Evolutionary conservation across 2,888 invertebrate genomes (phyloP).

Genomic region (Drosophila anceps): DNA sequence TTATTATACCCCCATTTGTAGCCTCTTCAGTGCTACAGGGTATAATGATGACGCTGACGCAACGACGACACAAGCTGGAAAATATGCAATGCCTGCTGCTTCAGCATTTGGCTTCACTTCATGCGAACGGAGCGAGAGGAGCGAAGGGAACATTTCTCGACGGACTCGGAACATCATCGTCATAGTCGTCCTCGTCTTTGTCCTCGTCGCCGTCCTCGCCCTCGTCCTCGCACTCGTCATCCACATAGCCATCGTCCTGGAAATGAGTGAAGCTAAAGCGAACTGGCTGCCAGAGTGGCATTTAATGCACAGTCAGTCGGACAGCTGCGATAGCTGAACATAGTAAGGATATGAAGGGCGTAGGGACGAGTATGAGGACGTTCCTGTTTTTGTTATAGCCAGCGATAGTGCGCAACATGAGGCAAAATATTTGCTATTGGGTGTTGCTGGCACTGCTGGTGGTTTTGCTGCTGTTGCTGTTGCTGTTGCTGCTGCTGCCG

Average conservation of each 20-base stretch:
- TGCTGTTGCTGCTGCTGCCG: background rate
- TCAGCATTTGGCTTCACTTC: conserved; percentile 34
- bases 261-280: conserved; percentile 66
- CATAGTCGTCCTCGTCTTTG: background rate
- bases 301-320: conserved; percentile 70
- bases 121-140: background rate
- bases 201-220: background rate
- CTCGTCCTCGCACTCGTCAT: conserved; percentile 16
- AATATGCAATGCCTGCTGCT: conserved; percentile 52
- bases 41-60: conserved; percentile 59
- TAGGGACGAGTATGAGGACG: background rate
- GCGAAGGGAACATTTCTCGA: conserved; percentile 18
- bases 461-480: background rate
- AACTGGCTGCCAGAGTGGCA: conserved; percentile 68
- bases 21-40: conserved; percentile 30
- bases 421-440: conserved; percentile 60
- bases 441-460: conserved; percentile 25
- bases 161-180: conserved; percentile 15
- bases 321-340: conserved; percentile 23
- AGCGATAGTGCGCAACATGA: conserved; percentile 53
- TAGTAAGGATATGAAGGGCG: background rate
- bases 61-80: conserved; percentile 53
- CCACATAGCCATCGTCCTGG: conserved; percentile 33
- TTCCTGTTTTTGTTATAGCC: conserved; percentile 21
- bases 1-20: conserved; percentile 3